Evolutionary conservation across 2,113 vertebrate genomes (phyloP), one percentile per base, ranked within the genome.

Genomic region (Sula dactylatra): DNA sequence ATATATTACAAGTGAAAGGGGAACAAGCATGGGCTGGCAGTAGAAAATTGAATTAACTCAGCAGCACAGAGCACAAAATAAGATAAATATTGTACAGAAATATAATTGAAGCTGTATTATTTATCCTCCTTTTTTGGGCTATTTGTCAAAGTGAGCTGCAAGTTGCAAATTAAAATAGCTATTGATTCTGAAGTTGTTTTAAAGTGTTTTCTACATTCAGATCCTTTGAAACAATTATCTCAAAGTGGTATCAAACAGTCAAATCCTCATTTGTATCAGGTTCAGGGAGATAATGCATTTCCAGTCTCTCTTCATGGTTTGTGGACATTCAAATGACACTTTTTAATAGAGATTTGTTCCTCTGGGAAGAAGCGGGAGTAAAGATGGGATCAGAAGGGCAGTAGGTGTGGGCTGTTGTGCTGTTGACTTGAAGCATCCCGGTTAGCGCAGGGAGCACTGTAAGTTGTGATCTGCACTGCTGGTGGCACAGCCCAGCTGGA

Each of bases 1-100:
- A 76, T 96, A 61, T 89, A 95, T 97, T 97, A 90, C 71, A 78
- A 94, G 78, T 83, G 96, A 95, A 96, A 91, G 61, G 87, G 80
- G 92, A 97, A 91, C 93, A 93, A 95, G 94, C 93, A 91, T 42
- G 54, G 86, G 94, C 90, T 97, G 95, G 94, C 80, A 94, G 96
- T 91, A 96, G 96, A 88, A 94, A 97, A 98, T 96, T 97, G 91
- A 97, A 97, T 97, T 98, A 97, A 95, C 82, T 96, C 93, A 88
- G 93, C 93, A 79, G 93, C 85, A 72, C 93, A 62, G 88, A 84
- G 56, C 91, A 90, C 85, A 83, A 94, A 98, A 97, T 93, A 97
- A 98, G 97, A 98, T 82, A 97, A 97, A 97, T 97, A 96, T 86
- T 93, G 77, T 83, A 95, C 96, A 95, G 94, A 91, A 97, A 96